These are phyloP conservation scores for Hexactinellida sp. DNA, from an alignment of 37 sponge, comb jelly and placozoan genomes.

Conservation along the genomic window DNA sequence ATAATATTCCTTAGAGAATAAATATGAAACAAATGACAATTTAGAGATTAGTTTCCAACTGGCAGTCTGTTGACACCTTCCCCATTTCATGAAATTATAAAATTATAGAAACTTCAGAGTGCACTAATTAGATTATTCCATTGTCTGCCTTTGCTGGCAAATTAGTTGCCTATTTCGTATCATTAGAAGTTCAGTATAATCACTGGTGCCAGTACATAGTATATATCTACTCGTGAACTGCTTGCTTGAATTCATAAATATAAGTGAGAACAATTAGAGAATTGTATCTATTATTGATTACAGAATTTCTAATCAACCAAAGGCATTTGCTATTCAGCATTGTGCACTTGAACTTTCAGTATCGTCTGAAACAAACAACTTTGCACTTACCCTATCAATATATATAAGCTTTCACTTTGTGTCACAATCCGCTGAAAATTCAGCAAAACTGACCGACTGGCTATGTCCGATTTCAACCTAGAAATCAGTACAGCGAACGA, in stretches of 20 bases:
- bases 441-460: background rate
- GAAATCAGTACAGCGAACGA: background rate
- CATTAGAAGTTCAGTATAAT: too few relatives aligned
- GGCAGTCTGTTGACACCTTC: too few relatives aligned
- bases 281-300: background rate
- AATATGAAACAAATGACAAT: too few relatives aligned
- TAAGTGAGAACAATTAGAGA: background rate
- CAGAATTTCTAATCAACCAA: constrained; percentile 11
- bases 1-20: too few relatives aligned
- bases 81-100: too few relatives aligned
- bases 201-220: background rate
- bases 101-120: too few relatives aligned
- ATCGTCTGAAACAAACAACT: background rate
- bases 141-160: background rate
- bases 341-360: constrained; percentile 11
- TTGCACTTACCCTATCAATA: background rate
- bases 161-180: too few relatives aligned
- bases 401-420: background rate
- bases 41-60: too few relatives aligned
- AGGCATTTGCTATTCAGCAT: background rate
- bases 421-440: background rate
- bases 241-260: too few relatives aligned
- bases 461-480: background rate
- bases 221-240: too few relatives aligned
- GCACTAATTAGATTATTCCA: background rate